Evolutionary conservation across 2,797 vertebrate species (phyloP).

Genomic region (Morus bassanus): DNA sequence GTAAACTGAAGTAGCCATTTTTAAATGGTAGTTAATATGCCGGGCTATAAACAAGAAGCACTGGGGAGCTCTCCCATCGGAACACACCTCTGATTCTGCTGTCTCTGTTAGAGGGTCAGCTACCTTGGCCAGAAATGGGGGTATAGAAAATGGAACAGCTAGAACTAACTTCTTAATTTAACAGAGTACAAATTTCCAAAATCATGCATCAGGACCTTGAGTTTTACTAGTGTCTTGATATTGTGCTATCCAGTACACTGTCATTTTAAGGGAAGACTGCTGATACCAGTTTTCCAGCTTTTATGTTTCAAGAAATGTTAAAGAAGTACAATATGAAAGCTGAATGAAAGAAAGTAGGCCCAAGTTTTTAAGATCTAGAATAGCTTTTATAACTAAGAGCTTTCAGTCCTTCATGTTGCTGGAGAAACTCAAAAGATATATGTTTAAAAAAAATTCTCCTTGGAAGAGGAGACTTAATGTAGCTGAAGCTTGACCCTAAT

Average conservation of each 20-base stretch:
- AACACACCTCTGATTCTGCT: background rate
- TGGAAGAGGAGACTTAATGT: background rate
- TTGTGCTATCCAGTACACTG: background rate
- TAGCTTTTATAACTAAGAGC: background rate
- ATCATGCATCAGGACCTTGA: background rate
- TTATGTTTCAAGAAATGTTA: background rate
- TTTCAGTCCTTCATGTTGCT: background rate
- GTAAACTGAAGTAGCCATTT: background rate
- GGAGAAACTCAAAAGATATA: background rate
- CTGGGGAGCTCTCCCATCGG: background rate
- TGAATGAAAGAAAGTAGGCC: background rate
- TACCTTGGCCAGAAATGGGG: background rate
- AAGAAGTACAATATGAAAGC: background rate
- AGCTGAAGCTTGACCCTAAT: background rate
- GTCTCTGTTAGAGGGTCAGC: background rate
- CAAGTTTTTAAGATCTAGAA: background rate
- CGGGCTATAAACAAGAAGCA: background rate
- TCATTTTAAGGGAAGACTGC: background rate
- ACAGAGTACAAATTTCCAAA: background rate
- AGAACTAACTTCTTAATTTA: background rate
- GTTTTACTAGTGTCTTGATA: background rate
- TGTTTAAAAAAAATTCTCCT: background rate
- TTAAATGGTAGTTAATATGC: background rate
- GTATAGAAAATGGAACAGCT: background rate
- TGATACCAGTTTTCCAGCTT: background rate